These are phyloP conservation scores for Rhodophaea formosa DNA, from an alignment of 2,888 invertebrate genomes.

Conservation along the genomic window DNA sequence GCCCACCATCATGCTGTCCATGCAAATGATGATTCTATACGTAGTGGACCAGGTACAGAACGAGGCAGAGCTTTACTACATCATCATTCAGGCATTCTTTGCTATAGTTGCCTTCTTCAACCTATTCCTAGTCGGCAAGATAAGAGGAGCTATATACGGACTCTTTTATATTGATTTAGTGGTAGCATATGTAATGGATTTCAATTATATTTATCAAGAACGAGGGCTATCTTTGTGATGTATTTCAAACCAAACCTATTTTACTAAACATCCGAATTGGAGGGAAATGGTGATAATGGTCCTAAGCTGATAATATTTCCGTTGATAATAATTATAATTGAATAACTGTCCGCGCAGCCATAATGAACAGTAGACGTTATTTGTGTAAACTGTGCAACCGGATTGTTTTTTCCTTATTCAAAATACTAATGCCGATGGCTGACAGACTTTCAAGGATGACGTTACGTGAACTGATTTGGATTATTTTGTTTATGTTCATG, in stretches of 20 bases:
- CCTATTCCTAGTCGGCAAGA: constrained; percentile 45
- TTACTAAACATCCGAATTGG: not conserved
- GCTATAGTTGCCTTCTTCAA: constrained; percentile 46
- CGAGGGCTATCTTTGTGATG: constrained; percentile 56
- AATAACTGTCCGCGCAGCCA: constrained; percentile 15
- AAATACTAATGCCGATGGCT: constrained; percentile 36
- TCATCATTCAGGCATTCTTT: constrained; percentile 47
- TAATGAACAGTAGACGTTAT: constrained; percentile 5
- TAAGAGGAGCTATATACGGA: constrained; percentile 61
- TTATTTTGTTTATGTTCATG: constrained; percentile 34
- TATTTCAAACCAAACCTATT: not conserved
- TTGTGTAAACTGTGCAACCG: constrained; percentile 23
- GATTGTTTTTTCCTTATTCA: constrained; percentile 33
- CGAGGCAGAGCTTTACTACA: constrained; percentile 66
- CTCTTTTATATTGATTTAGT: constrained; percentile 65
- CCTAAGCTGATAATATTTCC: constrained; percentile 17
- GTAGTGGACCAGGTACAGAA: constrained; percentile 68
- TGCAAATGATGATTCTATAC: constrained; percentile 64
- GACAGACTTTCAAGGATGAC: constrained; percentile 42
- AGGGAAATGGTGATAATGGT: constrained; percentile 5
- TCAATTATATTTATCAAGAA: constrained; percentile 59
- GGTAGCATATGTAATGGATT: constrained; percentile 61
- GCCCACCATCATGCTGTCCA: constrained; percentile 68
- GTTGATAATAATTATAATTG: constrained; percentile 5
- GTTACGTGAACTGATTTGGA: constrained; percentile 41